phyloP scores from a whole-genome alignment of 2,113 vertebrate genomes.

The Ciconia maguari region DNA sequence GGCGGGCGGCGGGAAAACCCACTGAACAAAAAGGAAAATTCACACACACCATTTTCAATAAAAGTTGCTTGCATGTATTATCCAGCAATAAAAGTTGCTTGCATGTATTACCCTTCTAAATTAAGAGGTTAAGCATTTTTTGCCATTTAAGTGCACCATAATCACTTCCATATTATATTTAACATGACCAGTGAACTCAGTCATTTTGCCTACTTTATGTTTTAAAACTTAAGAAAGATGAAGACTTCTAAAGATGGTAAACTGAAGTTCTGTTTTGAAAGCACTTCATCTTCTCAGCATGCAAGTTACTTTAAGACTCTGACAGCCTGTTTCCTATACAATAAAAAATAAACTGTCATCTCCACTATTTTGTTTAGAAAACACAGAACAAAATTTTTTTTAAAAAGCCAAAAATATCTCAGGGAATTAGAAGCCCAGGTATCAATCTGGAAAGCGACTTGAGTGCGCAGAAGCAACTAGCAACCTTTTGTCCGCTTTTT shows the following conservation, averaged over 20 bases:
- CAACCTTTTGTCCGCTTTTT: neutral
- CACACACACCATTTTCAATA: neutral
- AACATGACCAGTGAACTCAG: neutral
- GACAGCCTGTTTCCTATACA: neutral
- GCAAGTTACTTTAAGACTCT: neutral
- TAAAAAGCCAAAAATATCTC: neutral
- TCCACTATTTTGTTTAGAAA: neutral
- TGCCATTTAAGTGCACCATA: neutral
- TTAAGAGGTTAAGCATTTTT: neutral
- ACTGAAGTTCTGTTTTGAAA: neutral
- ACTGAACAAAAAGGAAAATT: neutral
- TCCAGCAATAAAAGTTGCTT: too few species aligned
- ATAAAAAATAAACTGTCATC: neutral
- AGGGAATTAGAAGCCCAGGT: neutral
- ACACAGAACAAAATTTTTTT: neutral
- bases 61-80: neutral
- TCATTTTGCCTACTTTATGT: neutral
- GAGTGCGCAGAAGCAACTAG: neutral
- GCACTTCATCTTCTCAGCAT: neutral
- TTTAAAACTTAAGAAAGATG: neutral
- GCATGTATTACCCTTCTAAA: neutral
- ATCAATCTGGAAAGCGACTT: neutral
- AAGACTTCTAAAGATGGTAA: neutral
- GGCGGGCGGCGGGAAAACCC: neutral
- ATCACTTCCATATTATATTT: neutral